Conservation (phyloP, 35 echinoderm and acorn worm genomes). For the Holothuria glaberrima region DNA sequence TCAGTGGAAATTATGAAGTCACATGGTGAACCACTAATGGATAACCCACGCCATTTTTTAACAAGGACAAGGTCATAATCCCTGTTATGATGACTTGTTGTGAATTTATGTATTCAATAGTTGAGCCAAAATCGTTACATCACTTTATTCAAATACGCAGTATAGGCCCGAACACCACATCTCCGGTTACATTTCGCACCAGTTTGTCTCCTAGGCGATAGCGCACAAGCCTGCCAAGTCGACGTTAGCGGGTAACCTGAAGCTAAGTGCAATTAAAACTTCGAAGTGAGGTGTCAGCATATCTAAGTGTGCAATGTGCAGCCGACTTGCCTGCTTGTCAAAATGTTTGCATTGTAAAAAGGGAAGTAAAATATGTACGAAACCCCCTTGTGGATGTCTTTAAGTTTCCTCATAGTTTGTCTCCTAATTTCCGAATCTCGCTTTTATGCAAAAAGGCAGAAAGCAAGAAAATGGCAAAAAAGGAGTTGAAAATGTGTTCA, state of each 20-base stretch:
- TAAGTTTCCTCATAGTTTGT: too few relatives aligned
- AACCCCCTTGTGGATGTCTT: conserved; percentile 16
- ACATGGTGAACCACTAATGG: conserved; percentile 22
- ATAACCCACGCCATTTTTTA: conserved; percentile 6
- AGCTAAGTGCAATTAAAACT: conserved; percentile 40
- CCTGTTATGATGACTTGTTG: conserved; percentile 12
- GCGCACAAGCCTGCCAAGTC: conserved; percentile 13
- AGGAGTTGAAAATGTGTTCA: too few relatives aligned
- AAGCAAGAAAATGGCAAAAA: too few relatives aligned
- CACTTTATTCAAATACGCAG: conserved; percentile 26
- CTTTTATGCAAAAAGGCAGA: too few relatives aligned
- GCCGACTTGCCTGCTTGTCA: conserved; percentile 7
- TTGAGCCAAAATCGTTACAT: conserved; percentile 28
- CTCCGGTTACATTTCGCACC: conserved; percentile 28
- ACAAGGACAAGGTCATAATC: conserved; percentile 40
- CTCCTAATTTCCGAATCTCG: too few relatives aligned
- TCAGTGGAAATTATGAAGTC: conserved; percentile 24
- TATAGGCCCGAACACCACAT: not conserved
- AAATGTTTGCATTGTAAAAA: conserved; percentile 42
- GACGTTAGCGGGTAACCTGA: conserved; percentile 38
- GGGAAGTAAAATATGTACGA: conserved; percentile 3
- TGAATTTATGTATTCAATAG: conserved; percentile 47
- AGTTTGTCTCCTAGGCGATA: conserved; percentile 33
- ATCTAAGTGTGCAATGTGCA: conserved; percentile 28
- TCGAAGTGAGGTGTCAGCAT: conserved; percentile 27